A percentile compares a stretch with the other conserved stretches of the same genome.
phyloP scores from a whole-genome alignment of 2,888 invertebrate genomes.

The Eupithecia centaureata region DNA sequence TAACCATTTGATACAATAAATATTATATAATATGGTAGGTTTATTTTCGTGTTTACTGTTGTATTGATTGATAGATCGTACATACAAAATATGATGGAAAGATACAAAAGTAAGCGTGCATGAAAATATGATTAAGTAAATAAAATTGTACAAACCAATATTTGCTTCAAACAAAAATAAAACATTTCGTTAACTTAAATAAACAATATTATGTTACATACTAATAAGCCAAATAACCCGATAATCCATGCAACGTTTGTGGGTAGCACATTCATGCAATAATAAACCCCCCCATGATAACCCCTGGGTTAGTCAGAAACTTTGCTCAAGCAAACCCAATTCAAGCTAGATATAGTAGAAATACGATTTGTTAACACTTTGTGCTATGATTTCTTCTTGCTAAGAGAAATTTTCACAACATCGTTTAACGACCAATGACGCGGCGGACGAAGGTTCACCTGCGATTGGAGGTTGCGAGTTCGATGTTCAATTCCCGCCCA shows the following conservation, averaged over 20 bases:
- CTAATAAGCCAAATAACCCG: neutral
- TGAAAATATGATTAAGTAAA: neutral
- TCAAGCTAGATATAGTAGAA: neutral
- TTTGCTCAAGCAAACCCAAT: neutral
- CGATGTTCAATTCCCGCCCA: too few species aligned
- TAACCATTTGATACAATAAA: neutral
- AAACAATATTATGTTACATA: neutral
- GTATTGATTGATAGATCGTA: slow-evolving; percentile 41
- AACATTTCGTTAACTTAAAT: neutral
- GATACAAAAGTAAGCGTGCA: neutral
- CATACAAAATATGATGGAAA: slow-evolving; percentile 8
- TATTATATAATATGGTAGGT: too few species aligned
- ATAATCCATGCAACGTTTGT: neutral
- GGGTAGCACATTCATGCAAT: neutral
- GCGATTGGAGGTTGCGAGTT: too few species aligned
- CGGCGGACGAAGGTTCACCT: too few species aligned
- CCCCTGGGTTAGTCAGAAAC: neutral
- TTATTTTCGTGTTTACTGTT: slow-evolving; percentile 13
- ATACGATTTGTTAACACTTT: neutral
- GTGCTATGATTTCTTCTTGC: slow-evolving; percentile 1
- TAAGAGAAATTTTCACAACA: neutral
- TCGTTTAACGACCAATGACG: too few species aligned
- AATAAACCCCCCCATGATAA: neutral
- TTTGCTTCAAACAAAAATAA: slow-evolving; percentile 20
- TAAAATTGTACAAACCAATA: slow-evolving; percentile 26